Evolutionary conservation across 2,797 vertebrate species (phyloP), one percentile per base, ranked within the genome.

Genomic region (Aldrovandia affinis): DNA sequence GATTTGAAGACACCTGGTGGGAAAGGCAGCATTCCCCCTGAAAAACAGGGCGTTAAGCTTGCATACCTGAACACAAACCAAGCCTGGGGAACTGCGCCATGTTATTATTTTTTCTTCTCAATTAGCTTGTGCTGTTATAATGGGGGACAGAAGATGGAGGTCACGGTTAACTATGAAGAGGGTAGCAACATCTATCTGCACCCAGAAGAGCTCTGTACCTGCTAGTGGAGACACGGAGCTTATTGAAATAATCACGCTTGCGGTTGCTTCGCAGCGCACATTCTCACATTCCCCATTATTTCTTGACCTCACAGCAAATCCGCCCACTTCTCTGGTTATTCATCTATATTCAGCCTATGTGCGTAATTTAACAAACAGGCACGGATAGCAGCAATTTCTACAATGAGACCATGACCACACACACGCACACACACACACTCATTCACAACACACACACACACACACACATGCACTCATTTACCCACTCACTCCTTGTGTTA

Each of bases 311-410:
- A 88, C 90, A 93, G 93, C 94, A 95, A 94, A 95, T 93, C 88
- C 94, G 92, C 95, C 94, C 90, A 94, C 94, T 94, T 92, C 93
- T 95, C 95, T 95, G 94, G 95, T 95, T 95, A 96, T 95, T 95
- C 94, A 95, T 93, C 93, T 92, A 93, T 92, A 92, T 95, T 94
- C 94, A 94, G 91, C 91, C 88, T 93, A 93, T 93, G 94, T 94
- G 93, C 87, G 86, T 92, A 91, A 92, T 91, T 92, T 92, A 92
- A 92, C 92, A 95, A 93, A 94, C 89, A 92, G 42, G 89, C 85
- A 86, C 89, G 89, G 90, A 93, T 91, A 89, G 88, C 81, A 75
- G 88, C 91, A 89, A 87, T 85, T 91, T 93, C 91, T 90, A 90
- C 73, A 47, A 75, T 44, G 20, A 77, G 39, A 77, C 0, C 7